Conservation (phyloP, 1,140 invertebrate species). For the Ephestia elutella region DNA sequence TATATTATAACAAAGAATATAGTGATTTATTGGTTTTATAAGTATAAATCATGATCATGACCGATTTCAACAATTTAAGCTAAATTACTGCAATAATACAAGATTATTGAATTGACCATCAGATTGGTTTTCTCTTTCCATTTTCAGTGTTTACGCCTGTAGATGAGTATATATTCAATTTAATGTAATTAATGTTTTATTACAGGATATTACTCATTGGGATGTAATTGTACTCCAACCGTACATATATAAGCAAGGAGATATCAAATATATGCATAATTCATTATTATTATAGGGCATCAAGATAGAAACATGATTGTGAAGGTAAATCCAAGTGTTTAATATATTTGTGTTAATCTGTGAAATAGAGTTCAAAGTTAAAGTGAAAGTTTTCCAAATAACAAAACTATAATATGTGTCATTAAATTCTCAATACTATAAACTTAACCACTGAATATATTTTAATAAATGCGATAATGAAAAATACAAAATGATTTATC, state of each 20-base stretch:
- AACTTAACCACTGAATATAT: too few relatives aligned
- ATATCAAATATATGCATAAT: neutral
- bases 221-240: neutral
- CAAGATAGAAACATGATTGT: neutral
- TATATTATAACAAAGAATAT: too few relatives aligned
- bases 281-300: neutral
- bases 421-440: too few relatives aligned
- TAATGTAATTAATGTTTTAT: neutral
- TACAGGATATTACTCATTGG: constrained; percentile 1
- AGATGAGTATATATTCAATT: neutral
- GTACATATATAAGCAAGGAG: neutral
- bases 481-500: too few relatives aligned
- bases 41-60: too few relatives aligned
- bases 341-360: neutral
- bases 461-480: too few relatives aligned
- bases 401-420: too few relatives aligned
- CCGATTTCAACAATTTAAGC: too few relatives aligned
- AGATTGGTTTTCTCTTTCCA: neutral
- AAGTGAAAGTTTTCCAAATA: too few relatives aligned
- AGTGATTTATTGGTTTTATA: too few relatives aligned
- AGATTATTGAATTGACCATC: neutral
- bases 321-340: neutral
- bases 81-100: neutral
- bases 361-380: neutral
- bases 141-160: neutral